phyloP scores from a whole-genome alignment of 1,140 invertebrate species.

The Polypedilum vanderplanki region DNA sequence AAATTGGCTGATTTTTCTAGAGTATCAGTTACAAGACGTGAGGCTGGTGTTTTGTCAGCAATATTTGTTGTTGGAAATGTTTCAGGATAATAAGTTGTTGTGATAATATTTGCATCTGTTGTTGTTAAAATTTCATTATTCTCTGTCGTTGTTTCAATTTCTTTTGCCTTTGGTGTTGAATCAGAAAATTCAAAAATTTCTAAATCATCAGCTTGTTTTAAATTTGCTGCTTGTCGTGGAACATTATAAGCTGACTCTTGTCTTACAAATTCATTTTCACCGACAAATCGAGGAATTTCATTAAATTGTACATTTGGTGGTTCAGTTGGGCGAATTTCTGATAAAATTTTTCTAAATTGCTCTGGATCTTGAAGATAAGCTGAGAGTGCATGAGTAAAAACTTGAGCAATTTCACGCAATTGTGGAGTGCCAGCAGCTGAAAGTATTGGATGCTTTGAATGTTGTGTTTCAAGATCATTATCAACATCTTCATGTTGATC shows the following conservation, averaged over 20 bases:
- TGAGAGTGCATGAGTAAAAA: slow-evolving; percentile 72
- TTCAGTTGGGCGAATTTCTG: slow-evolving; percentile 68
- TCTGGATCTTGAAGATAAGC: slow-evolving; percentile 73
- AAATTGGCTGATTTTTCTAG: slow-evolving; percentile 33
- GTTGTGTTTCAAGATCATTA: slow-evolving; percentile 49
- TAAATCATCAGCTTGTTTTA: slow-evolving; percentile 56
- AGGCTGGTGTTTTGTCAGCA: slow-evolving; percentile 37
- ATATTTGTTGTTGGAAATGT: slow-evolving; percentile 34
- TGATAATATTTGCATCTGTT: slow-evolving; percentile 24
- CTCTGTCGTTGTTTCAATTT: slow-evolving; percentile 42
- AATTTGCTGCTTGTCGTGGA: slow-evolving; percentile 44
- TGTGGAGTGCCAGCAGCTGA: slow-evolving; percentile 47
- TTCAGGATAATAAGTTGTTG: slow-evolving; percentile 42
- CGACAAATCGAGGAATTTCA: slow-evolving; percentile 18
- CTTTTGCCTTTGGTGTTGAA: slow-evolving; percentile 46
- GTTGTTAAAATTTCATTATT: slow-evolving; percentile 34
- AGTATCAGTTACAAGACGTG: slow-evolving; percentile 33
- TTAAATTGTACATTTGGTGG: slow-evolving; percentile 48
- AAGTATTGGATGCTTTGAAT: slow-evolving; percentile 28
- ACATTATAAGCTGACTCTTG: slow-evolving; percentile 34
- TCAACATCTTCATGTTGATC: slow-evolving; percentile 40
- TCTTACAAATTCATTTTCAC: neutral
- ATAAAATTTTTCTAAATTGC: slow-evolving; percentile 64
- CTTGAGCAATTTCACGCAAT: slow-evolving; percentile 67
- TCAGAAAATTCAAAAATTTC: slow-evolving; percentile 71